Base-by-base conservation (phyloP, 2,888 invertebrate species). In the Lymantria monacha region DNA sequence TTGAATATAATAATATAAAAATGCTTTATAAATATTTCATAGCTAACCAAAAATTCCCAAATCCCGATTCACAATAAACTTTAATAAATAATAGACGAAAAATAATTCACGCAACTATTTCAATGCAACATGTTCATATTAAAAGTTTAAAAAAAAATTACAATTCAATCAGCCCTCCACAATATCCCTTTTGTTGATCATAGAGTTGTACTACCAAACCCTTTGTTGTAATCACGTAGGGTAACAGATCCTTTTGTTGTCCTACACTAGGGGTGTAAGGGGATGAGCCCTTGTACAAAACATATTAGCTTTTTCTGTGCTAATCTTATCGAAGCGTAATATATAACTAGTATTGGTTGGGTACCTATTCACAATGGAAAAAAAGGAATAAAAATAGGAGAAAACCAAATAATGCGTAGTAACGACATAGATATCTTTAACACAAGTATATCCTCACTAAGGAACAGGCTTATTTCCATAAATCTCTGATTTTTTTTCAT, bases 141-240 rank as follows among this genome's bases (percentile, higher is more conserved):
- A 78, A 70, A 74, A 72, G 64, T 54, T 67, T 83, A 78, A 69
- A 64, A 60, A 59, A 56, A 51, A 42, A 30, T 9, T 72, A 85
- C 83, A 72, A 75, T 83, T 83, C 78, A 85, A 85, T 84, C 70
- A 69, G 56, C 66, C 69, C 70, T 55, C 55, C 59, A 59, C 63
- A 64, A 66, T 69, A 62, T 70, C 52, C 66, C 70, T 74, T 79
- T 81, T 82, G 80, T 79, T 76, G 74, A 68, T 68, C 69, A 66
- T 73, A 76, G 73, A 77, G 71, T 69, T 66, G 66, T 65, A 48
- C 73, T 69, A 8, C 67, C 64, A 71, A 79, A 79, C 83, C 88
- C 85, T 86, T 88, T 89, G 87, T 88, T 51, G 53, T 61, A 56
- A 74, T 81, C 88, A 88, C 88, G 87, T 77, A 75, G 74, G 72